Conservation (phyloP, 2,888 invertebrate genomes). For the Drosophila pseudotakahashii region DNA sequence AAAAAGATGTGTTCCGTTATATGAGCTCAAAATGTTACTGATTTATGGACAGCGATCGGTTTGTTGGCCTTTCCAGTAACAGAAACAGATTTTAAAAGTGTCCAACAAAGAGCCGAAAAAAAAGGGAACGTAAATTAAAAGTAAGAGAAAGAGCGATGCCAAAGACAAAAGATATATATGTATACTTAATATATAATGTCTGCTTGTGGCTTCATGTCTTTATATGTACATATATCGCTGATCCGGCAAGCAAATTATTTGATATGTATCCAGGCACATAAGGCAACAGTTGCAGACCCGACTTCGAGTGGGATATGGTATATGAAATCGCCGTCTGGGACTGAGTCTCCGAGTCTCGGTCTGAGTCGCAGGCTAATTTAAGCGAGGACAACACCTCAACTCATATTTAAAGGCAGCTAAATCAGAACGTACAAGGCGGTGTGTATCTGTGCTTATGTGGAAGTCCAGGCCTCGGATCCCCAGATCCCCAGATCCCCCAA, state of each 20-base stretch:
- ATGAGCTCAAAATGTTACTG: constrained; percentile 51
- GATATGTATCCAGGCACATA: constrained; percentile 21
- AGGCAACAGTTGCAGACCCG: constrained; percentile 23
- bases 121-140: constrained; percentile 67
- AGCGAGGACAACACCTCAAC: constrained; percentile 82
- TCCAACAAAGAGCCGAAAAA: constrained; percentile 55
- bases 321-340: constrained; percentile 31
- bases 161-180: constrained; percentile 72
- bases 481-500: no score
- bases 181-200: constrained; percentile 39
- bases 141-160: constrained; percentile 53
- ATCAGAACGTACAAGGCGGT: constrained; percentile 59
- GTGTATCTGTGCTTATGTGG: constrained; percentile 52
- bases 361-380: constrained; percentile 75
- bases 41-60: constrained; percentile 67
- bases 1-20: constrained; percentile 56
- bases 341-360: constrained; percentile 33
- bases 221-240: constrained; percentile 3
- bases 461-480: constrained; percentile 48
- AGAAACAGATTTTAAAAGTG: constrained; percentile 60
- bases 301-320: constrained; percentile 23
- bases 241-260: constrained; percentile 39
- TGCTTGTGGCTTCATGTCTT: constrained; percentile 13
- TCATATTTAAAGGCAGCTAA: constrained; percentile 82
- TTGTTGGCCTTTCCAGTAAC: constrained; percentile 33